A percentile compares a stretch with the other conserved stretches of the same genome.
These are phyloP conservation scores for Synergus itoensis DNA, from an alignment of 2,888 invertebrate species.

Conservation along the genomic window DNA sequence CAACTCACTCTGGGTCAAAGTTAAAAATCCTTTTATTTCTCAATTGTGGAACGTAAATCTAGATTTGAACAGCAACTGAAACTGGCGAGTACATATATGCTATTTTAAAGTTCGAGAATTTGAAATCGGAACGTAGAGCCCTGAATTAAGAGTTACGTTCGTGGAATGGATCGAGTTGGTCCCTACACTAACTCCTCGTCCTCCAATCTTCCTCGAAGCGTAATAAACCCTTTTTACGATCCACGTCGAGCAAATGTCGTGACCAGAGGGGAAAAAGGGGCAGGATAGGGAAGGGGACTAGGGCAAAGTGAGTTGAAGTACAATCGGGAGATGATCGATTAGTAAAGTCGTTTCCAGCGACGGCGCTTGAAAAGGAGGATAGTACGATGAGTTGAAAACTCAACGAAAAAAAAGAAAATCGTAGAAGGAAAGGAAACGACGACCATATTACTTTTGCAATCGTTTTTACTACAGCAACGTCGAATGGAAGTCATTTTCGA, in stretches of 20 bases:
- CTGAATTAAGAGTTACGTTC: constrained; percentile 2
- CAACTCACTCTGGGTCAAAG: too few species aligned
- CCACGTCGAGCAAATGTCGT: constrained; percentile 21
- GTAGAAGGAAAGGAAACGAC: constrained; percentile 46
- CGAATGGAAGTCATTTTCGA: constrained; percentile 65
- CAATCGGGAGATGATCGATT: constrained; percentile 64
- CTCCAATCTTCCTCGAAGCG: constrained; percentile 10
- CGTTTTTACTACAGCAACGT: constrained; percentile 61
- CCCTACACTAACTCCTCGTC: constrained; percentile 1
- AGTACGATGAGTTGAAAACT: constrained; percentile 37
- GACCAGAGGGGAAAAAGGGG: not conserved
- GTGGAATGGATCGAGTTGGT: constrained; percentile 2
- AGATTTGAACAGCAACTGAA: not conserved
- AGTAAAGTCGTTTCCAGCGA: constrained; percentile 56
- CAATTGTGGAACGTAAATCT: not conserved
- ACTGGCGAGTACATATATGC: not conserved
- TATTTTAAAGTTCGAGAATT: not conserved
- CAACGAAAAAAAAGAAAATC: constrained; percentile 46
- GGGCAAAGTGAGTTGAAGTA: constrained; percentile 39
- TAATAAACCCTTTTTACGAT: constrained; percentile 42
- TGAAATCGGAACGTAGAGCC: not conserved
- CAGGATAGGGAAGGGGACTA: not conserved
- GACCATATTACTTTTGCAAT: constrained; percentile 61
- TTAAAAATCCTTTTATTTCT: too few species aligned
- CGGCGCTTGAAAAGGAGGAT: constrained; percentile 12